A percentile compares a stretch with the other conserved stretches of the same genome.
Evolutionary conservation across 2,113 vertebrate species (phyloP).

Genomic region (Procavia capensis): DNA sequence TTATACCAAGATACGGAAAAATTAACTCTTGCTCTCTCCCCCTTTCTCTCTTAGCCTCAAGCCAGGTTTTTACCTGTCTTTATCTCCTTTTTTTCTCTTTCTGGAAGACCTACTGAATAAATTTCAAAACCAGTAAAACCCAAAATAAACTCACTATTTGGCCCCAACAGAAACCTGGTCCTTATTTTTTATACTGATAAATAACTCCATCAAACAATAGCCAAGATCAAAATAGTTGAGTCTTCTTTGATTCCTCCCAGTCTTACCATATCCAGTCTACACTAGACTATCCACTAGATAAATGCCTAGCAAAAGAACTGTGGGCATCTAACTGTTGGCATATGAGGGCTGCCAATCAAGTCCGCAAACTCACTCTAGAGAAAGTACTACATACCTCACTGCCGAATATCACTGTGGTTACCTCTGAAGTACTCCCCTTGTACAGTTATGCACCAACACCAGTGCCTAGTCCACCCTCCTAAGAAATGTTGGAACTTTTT

Average conservation of each 20-base stretch:
- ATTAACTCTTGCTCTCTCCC: not conserved
- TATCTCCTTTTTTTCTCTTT: not conserved
- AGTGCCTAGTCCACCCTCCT: no score
- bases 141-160: not conserved
- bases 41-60: not conserved
- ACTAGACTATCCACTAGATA: not conserved
- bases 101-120: not conserved
- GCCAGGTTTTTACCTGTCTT: not conserved
- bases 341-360: no score
- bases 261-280: not conserved
- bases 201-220: not conserved
- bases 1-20: not conserved
- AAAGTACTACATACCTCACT: no score
- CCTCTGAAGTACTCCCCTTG: no score
- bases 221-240: not conserved
- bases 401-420: no score
- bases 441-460: no score
- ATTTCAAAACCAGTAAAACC: not conserved
- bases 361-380: no score
- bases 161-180: not conserved
- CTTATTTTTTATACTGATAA: slow-evolving; percentile 5
- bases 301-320: not conserved
- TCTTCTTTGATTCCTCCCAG: not conserved
- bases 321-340: not conserved
- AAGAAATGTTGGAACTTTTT: no score